Evolutionary conservation across 2,888 invertebrate genomes (phyloP).

Genomic region (Melanostoma mellinum): DNA sequence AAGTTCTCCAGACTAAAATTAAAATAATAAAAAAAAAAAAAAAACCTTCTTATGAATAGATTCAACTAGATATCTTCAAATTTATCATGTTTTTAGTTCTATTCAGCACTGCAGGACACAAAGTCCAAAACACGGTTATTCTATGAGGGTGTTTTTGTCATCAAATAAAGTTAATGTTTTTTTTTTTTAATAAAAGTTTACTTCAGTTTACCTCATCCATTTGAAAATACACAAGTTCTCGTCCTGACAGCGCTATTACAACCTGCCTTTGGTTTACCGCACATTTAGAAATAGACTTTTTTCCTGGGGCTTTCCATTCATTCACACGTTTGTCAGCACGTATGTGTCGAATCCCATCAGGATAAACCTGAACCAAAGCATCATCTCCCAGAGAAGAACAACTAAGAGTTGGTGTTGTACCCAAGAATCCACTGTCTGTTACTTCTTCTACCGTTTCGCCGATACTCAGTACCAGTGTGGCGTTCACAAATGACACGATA

Average conservation of each 20-base stretch:
- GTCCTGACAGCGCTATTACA: constrained; percentile 97
- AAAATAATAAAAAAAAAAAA: constrained; percentile 20
- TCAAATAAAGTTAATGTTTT: constrained; percentile 74
- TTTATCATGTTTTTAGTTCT: constrained; percentile 34
- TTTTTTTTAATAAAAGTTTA: background rate
- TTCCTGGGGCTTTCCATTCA: constrained; percentile 99
- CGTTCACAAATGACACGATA: constrained; percentile 98
- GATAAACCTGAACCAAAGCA: constrained; percentile 98
- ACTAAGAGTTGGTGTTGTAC: constrained; percentile 98
- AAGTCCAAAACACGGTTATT: constrained; percentile 81
- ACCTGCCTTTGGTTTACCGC: constrained; percentile 99
- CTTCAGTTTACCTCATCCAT: constrained; percentile 92
- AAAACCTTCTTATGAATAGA: background rate
- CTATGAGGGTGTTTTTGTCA: constrained; percentile 80
- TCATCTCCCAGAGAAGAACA: constrained; percentile 99
- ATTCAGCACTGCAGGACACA: constrained; percentile 83
- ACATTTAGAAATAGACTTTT: constrained; percentile 97
- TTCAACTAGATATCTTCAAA: background rate
- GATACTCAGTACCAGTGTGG: constrained; percentile 98
- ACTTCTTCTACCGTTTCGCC: constrained; percentile 99
- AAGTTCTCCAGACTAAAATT: constrained; percentile 94
- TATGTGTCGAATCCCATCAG: constrained; percentile 99
- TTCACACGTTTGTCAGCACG: constrained; percentile 98
- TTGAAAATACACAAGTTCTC: constrained; percentile 99
- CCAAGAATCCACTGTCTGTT: constrained; percentile 99